Conservation (phyloP, 2,797 vertebrate genomes). For the Gastrophryne carolinensis region DNA sequence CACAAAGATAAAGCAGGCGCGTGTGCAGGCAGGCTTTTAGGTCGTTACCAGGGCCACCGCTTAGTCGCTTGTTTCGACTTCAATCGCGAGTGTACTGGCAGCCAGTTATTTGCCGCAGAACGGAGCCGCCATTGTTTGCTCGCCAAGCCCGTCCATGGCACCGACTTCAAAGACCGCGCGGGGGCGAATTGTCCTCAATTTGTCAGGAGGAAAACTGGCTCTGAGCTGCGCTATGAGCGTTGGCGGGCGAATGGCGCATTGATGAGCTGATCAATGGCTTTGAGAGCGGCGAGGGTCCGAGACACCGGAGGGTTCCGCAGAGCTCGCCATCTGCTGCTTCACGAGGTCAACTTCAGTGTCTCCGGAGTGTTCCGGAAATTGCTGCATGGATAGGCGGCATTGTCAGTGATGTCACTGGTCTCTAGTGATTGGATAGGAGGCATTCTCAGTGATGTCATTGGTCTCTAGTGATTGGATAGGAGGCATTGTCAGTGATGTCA, state of each 20-base stretch:
- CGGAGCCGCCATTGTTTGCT: conserved; percentile 41
- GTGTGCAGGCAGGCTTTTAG: background rate
- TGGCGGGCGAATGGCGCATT: background rate
- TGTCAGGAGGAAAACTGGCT: no score
- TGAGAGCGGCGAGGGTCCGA: background rate
- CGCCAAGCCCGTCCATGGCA: conserved; percentile 56
- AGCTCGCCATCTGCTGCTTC: background rate
- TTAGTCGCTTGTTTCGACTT: background rate
- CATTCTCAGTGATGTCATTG: background rate
- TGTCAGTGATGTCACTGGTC: background rate
- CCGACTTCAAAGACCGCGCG: background rate
- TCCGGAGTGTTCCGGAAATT: background rate
- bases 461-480: background rate
- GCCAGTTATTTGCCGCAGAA: background rate
- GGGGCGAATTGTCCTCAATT: background rate
- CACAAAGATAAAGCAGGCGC: background rate
- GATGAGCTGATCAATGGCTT: background rate
- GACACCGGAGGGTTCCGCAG: background rate
- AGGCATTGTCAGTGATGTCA: background rate
- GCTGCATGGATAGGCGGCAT: background rate
- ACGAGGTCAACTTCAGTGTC: background rate
- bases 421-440: background rate
- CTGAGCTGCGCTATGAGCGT: background rate
- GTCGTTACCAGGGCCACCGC: background rate
- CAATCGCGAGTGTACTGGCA: conserved; percentile 9